Evolutionary conservation across 30 jellyfish, hydroid and myxozoan species (phyloP).

Genomic region (Clytia hemisphaerica): DNA sequence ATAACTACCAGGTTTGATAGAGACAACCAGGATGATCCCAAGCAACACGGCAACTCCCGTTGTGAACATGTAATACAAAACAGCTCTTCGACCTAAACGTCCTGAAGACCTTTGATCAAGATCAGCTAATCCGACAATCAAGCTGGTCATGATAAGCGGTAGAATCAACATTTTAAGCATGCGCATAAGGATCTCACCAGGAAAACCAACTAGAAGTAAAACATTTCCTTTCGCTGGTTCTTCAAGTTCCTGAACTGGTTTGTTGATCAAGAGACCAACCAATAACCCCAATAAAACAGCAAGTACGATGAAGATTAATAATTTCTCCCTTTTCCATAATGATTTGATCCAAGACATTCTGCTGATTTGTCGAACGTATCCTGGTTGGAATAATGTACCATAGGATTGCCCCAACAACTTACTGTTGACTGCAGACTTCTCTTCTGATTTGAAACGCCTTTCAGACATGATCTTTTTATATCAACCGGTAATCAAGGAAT

Average conservation of each 20-base stretch:
- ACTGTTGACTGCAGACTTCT: too few species aligned
- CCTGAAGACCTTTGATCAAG: constrained; percentile 58
- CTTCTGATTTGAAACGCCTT: too few species aligned
- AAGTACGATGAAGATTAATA: constrained; percentile 36
- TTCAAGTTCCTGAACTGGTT: constrained; percentile 29
- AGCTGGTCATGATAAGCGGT: constrained; percentile 61
- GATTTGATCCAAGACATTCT: too few species aligned
- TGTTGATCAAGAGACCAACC: constrained; percentile 31
- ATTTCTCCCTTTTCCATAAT: constrained; percentile 45
- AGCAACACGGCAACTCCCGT: constrained; percentile 57
- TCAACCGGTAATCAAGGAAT: too few species aligned
- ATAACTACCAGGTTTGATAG: constrained; percentile 41
- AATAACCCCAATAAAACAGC: constrained; percentile 43
- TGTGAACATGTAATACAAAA: constrained; percentile 47
- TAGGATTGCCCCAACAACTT: too few species aligned
- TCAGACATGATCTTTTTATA: too few species aligned
- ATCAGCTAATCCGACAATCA: constrained; percentile 74
- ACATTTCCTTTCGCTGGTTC: constrained; percentile 35
- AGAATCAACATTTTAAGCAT: constrained; percentile 70
- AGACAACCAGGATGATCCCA: constrained; percentile 55
- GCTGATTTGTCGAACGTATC: too few species aligned
- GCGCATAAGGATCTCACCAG: constrained; percentile 67
- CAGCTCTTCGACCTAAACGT: constrained; percentile 61
- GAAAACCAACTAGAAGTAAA: constrained; percentile 32
- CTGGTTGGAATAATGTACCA: too few species aligned